These are phyloP conservation scores for Epinotia bilunana DNA, from an alignment of 2,888 invertebrate genomes.

Conservation along the genomic window DNA sequence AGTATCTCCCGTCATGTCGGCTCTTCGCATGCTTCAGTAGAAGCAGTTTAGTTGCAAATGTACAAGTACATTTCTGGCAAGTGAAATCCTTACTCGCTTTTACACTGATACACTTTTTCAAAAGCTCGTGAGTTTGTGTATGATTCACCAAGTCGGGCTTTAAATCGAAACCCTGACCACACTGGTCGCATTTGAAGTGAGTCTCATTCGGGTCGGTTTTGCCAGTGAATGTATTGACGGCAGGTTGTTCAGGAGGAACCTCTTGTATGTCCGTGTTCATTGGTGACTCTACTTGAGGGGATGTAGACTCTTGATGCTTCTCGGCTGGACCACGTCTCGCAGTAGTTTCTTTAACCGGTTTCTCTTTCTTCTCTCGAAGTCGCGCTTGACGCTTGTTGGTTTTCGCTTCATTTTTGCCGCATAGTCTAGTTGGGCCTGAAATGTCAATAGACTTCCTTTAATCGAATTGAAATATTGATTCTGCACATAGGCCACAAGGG, in stretches of 20 bases:
- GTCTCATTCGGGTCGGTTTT: neutral
- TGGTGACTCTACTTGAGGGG: neutral
- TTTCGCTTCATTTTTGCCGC: neutral
- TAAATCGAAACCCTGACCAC: neutral
- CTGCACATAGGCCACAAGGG: no score
- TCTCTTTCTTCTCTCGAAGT: neutral
- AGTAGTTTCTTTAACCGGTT: neutral
- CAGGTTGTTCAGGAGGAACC: neutral
- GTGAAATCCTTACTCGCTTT: neutral
- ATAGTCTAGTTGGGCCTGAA: neutral
- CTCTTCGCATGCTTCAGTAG: slow-evolving; percentile 24
- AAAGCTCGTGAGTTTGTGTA: slow-evolving; percentile 3
- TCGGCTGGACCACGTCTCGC: neutral
- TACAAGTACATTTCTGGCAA: neutral
- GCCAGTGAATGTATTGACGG: neutral
- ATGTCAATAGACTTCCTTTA: neutral
- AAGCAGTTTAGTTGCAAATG: slow-evolving; percentile 14
- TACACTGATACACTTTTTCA: neutral
- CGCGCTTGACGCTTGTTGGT: neutral
- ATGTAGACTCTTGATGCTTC: neutral
- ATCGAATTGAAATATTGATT: no score
- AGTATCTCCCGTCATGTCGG: slow-evolving; percentile 5
- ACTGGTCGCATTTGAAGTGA: slow-evolving; percentile 14
- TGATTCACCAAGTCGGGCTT: slow-evolving; percentile 32
- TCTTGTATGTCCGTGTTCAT: slow-evolving; percentile 6